Evolutionary conservation across 2,797 vertebrate genomes (phyloP), one percentile per base, ranked within the genome.

Genomic region (Halcyon badia): DNA sequence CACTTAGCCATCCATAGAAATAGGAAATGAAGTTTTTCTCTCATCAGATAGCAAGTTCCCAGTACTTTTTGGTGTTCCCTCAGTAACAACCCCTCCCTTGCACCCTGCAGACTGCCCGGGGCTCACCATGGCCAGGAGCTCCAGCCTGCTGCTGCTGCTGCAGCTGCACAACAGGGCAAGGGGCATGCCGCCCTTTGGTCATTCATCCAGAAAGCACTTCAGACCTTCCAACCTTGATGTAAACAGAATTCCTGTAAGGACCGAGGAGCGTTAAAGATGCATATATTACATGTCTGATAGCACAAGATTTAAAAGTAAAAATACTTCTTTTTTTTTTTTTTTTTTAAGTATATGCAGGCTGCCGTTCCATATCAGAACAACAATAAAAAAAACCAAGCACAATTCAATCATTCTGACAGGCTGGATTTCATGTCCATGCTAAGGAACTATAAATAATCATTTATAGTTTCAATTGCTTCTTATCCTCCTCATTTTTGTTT

Each of bases 101-200:
- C 2, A 1, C 25, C 65, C 41, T 2, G 0, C 39, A 35, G 33
- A 3, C 6, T 17, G 48, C 35, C n/a, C 11, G 22, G 31, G 44
- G 11, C 41, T 42, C 3, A 1, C 18, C 4, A 0, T 46, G 30
- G 48, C 30, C 19, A 1, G 9, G 14, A 2, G 6, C n/a, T 14
- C 10, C 44, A 20, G 35, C 56, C 65, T 30, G 14, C 56, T 31
- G 69, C 28, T 11, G 64, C 28, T 11, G 12, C 37, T 5, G 37
- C 73, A 64, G 8, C 46, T 1, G 1, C 20, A 21, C 2, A 1
- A 24, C 2, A 4, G 13, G 41, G 42, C 18, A 6, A 33, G 30
- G 51, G 20, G 31, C 6, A 1, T 9, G 52, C 26, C 61, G 19
- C n/a, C 41, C n/a, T 35, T 5, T 2, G n/a, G 33, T 19, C 39